Base-by-base conservation (phyloP, 2,888 invertebrate genomes). In the Polymixis flavicincta region DNA sequence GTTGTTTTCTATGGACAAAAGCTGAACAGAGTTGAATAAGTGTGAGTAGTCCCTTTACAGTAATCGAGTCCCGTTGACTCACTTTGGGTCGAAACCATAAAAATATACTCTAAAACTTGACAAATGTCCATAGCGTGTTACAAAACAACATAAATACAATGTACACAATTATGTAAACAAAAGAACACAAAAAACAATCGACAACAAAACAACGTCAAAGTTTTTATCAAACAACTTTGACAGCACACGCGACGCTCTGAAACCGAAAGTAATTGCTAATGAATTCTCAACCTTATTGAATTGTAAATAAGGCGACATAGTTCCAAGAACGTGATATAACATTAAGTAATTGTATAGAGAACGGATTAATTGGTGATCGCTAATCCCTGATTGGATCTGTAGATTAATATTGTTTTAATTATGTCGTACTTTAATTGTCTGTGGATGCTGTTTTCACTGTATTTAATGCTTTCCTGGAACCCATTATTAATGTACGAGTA, bases 81-180 rank as follows among this genome's bases (percentile, higher is more conserved):
- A 54, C 54, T 11, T 14, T 54, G n/a, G 13, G 13, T n/a, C 54
- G 54, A 13, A 55, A 25, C 55, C 17, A 25, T 55, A 17, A 25
- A 28, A 73, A 32, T 52, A n/a, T 66, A 37, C 32, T 32, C 28
- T 28, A 19, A 66, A 45, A 72, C 22, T 68, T 72, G 50, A 72
- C 72, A 52, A 72, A 57, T 76, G 75, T 52, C 28, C 57, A 50
- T 85, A 73, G 79, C 86, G 77, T 86, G 88, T 72, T 71, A 76
- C 22, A 76, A 50, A 81, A 78, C 72, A 76, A 65, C 69, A 86
- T 83, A 80, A n/a, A n/a, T 61, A 81, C 37, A 37, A 37, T 37
- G 5, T 37, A 37, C 78, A 82, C 71, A 85, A 88, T 87, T 85
- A 86, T 83, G 86, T 87, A 86, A 88, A 84, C 78, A 78, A 66